Base-by-base conservation (phyloP, 2,888 invertebrate species). In the Heteromyza rotundicornis region DNA sequence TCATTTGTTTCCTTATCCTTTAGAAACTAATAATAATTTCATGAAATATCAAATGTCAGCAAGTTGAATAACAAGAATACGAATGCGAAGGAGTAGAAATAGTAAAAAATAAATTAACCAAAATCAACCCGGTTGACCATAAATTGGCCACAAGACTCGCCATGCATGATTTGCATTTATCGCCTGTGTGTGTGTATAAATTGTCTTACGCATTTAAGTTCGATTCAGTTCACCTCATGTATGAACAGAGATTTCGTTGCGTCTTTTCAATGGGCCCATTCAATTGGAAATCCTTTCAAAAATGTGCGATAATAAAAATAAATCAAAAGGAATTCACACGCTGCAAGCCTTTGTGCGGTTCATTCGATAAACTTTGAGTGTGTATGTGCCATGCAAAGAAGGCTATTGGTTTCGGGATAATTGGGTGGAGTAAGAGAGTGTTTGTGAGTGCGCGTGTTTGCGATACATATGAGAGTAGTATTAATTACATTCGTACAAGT, bases 211-310 rank as follows among this genome's bases (percentile, higher is more conserved):
- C 27, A 27, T 27, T 27, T 27, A 5, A 27, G 27, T n/a, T n/a
- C n/a, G n/a, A n/a, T n/a, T n/a, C n/a, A n/a, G n/a, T n/a, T n/a
- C 32, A 5, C 5, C 12, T 40, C 40, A 40, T 40, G 40, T 40
- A 40, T 40, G 40, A 40, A 40, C 40, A 40, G 40, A 40, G 5
- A 12, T 40, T 3, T 7, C 7, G 5, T 5, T 27, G 5, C n/a
- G 40, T 3, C 40, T n/a, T 40, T 40, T 40, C 40, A 40, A 3
- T 40, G 40, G 5, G 40, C 40, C 10, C 40, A 40, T 40, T 40
- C 40, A 40, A 40, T 40, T 40, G 40, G 40, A 40, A 40, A 40
- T 40, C 40, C 40, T 40, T 40, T 40, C 40, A 40, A n/a, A 40
- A 40, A 7, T 40, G 40, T 40, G 40, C 40, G 40, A 40, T 40